Evolutionary conservation across 1,140 invertebrate genomes (phyloP), one percentile per base, ranked within the genome.

Genomic region (Bombus polaris): DNA sequence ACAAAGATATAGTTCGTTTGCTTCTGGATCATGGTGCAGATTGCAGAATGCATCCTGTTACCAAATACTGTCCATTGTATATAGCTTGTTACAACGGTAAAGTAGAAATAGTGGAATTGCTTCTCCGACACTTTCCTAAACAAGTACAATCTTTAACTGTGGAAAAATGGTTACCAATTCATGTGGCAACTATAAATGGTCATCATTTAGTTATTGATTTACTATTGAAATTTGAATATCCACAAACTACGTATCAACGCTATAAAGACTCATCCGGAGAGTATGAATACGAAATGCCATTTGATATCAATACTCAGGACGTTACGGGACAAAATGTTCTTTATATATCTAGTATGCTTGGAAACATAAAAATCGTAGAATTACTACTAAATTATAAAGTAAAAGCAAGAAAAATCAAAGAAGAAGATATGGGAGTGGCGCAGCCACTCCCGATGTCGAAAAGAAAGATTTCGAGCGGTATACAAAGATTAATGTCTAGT

Each of bases 51-150:
- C 98, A 99, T 95, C 97, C 98, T 13, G 97, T 98, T 13, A 99
- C 98, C 2, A 97, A 98, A 91, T 98, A 99, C 94, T 98, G 98
- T 12, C 98, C 99, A 1, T 95, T 99, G 1, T 99, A 99, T 94
- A 97, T 98, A 75, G 98, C 98, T 13, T 98, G 98, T 92, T 98
- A 98, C 92, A 97, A 98, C 93, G 98, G 98, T 2, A 97, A 97
- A 94, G 95, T 96, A 85, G 97, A 98, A 73, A 98, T 99, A 81
- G 97, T 98, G 0, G 96, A 97, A 89, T 94, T 98, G 72, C 94
- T 99, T 73, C 95, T 99, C 18, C 96, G 95, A 4, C 94, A 96
- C 62, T 97, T 97, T 92, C 97, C 97, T 0, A 96, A 97, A 90
- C 96, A 97, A 71, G 96, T 97, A 25, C 97, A 97, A 94, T 96